Evolutionary conservation across 2,888 invertebrate genomes (phyloP), one percentile per base, ranked within the genome.

Genomic region (Tinea pellionella): DNA sequence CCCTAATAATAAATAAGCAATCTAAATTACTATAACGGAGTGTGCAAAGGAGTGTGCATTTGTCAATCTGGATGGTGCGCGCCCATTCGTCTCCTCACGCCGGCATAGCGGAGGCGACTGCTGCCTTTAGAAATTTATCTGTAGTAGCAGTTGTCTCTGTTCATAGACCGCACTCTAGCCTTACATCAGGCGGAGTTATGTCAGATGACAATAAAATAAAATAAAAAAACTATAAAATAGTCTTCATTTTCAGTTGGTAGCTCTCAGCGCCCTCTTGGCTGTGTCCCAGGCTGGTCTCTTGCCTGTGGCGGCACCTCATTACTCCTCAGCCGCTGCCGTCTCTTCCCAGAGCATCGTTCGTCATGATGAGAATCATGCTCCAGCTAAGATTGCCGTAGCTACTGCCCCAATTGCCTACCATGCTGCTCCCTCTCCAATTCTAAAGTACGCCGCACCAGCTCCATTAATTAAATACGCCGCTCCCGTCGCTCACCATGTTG

Each of bases 321-420:
- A 77, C 69, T 77, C 77, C 15, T 63, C 75, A 13, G 75, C 78
- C 24, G 72, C 68, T 0, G 78, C 77, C 19, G 76, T 79, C 56
- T 76, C 79, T 42, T 78, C 78, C 19, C 77, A 79, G 65, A 78
- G 69, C 71, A 76, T 78, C 65, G 73, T 80, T 55, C 78, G 81
- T 63, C 77, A 74, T 66, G 81, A 79, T 74, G 76, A 70, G 72
- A 75, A 67, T 12, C 60, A 55, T 30, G 56, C 32, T 63, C 62
- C 47, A 29, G 42, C 30, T 19, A 43, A 24, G 15, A 57, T 32
- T 15, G 30, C 32, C 7, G 32, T 57, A n/a, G 57, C 57, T 11
- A 32, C 57, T n/a, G 57, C 57, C 1, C 68, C 69, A 11, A 32
- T 57, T 2, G 53, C 53, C 12, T 57, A 57, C 57, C 57, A 57